Evolutionary conservation across 2,888 invertebrate species (phyloP).

Genomic region (Hydrotaea diabolus): DNA sequence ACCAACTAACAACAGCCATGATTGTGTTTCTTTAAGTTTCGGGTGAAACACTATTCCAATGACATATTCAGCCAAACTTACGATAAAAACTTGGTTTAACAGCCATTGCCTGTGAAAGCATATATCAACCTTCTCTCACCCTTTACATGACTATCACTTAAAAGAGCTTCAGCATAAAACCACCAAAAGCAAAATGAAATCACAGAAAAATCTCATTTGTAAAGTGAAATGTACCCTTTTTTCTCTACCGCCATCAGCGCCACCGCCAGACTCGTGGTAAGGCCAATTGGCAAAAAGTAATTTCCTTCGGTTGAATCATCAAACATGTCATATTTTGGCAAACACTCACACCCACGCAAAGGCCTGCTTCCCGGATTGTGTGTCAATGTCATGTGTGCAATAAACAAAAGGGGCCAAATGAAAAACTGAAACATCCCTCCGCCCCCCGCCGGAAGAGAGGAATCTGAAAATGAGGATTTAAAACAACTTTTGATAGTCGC

Average conservation of each 20-base stretch:
- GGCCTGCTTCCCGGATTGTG: not conserved
- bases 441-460: not conserved
- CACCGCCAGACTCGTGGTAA: not conserved
- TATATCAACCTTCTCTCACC: too few species aligned
- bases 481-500: constrained; percentile 11
- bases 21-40: too few species aligned
- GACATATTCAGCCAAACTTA: too few species aligned
- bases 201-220: not conserved
- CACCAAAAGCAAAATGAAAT: not conserved
- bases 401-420: not conserved
- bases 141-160: too few species aligned
- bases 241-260: not conserved
- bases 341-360: not conserved
- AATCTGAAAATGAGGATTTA: constrained; percentile 1
- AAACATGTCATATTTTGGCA: constrained; percentile 50
- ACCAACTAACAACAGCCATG: too few species aligned
- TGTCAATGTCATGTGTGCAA: constrained; percentile 11
- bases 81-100: too few species aligned
- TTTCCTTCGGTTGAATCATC: constrained; percentile 30
- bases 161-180: not conserved
- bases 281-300: constrained; percentile 15
- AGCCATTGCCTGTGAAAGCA: too few species aligned
- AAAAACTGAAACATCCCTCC: not conserved
- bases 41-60: too few species aligned
- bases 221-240: not conserved